Conservation (phyloP, 2,797 vertebrate species). For the Danio choprae region DNA sequence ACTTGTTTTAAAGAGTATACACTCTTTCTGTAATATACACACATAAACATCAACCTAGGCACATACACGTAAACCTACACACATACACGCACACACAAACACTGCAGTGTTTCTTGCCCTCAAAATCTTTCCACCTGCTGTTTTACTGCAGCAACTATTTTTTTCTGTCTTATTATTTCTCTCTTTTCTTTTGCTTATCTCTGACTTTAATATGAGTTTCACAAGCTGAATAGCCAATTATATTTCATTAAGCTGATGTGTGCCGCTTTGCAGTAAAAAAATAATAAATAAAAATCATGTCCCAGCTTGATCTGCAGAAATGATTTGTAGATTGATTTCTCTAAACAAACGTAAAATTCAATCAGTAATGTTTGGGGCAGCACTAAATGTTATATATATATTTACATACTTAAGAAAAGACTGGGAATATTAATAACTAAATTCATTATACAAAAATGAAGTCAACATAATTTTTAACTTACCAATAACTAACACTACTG, state of each 20-base stretch:
- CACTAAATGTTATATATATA: not conserved
- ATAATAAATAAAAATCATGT: not conserved
- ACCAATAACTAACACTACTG: no score
- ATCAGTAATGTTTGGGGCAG: not conserved
- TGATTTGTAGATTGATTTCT: not conserved
- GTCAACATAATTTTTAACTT: no score
- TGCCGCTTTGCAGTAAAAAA: not conserved
- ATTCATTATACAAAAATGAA: no score
- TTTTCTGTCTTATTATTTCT: not conserved
- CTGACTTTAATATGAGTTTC: not conserved
- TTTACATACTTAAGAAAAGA: no score
- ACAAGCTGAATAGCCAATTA: not conserved
- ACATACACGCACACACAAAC: slow-evolving; percentile 20
- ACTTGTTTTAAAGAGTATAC: slow-evolving; percentile 7
- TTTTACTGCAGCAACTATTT: slow-evolving; percentile 33
- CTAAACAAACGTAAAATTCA: not conserved
- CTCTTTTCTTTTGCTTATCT: not conserved
- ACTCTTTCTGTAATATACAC: not conserved
- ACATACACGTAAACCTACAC: no score
- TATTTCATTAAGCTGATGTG: not conserved
- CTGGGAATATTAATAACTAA: no score
- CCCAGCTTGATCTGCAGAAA: not conserved
- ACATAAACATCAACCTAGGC: no score
- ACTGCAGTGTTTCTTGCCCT: not conserved
- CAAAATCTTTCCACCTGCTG: slow-evolving; percentile 45